Percentiles rank a stretch among this genome's conserved stretches.
Evolutionary conservation across 2,113 vertebrate species (phyloP).

Genomic region (Chlorodrepanis virens): DNA sequence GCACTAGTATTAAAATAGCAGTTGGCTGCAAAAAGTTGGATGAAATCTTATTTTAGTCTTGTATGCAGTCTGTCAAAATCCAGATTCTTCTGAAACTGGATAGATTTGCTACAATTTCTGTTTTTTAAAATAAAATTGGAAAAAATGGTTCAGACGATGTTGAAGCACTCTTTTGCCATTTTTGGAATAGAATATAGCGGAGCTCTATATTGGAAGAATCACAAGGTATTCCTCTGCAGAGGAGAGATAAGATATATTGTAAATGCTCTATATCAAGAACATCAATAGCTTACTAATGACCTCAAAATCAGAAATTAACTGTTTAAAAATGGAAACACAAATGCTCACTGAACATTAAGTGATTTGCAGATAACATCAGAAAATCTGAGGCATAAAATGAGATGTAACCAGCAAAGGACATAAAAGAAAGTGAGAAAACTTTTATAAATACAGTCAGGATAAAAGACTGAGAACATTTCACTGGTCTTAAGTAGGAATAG

Average conservation of each 20-base stretch:
- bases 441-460: not conserved
- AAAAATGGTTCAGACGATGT: not conserved
- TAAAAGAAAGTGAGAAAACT: not conserved
- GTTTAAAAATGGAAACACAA: not conserved
- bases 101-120: not conserved
- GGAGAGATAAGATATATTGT: not conserved
- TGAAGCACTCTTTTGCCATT: not conserved
- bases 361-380: not conserved
- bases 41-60: not conserved
- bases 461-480: not conserved
- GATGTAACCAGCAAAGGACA: not conserved
- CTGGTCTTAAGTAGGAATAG: not conserved
- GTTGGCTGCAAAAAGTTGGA: not conserved
- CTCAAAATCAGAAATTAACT: constrained; percentile 9
- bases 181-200: not conserved
- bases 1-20: not conserved
- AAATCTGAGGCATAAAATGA: constrained; percentile 3
- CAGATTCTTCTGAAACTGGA: not conserved
- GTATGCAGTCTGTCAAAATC: not conserved
- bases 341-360: not conserved
- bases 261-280: not conserved
- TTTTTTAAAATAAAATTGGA: not conserved
- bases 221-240: not conserved
- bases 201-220: not conserved
- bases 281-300: constrained; percentile 11